Conservation (phyloP, 1,140 invertebrate species). For the Zaprionus capensis region DNA sequence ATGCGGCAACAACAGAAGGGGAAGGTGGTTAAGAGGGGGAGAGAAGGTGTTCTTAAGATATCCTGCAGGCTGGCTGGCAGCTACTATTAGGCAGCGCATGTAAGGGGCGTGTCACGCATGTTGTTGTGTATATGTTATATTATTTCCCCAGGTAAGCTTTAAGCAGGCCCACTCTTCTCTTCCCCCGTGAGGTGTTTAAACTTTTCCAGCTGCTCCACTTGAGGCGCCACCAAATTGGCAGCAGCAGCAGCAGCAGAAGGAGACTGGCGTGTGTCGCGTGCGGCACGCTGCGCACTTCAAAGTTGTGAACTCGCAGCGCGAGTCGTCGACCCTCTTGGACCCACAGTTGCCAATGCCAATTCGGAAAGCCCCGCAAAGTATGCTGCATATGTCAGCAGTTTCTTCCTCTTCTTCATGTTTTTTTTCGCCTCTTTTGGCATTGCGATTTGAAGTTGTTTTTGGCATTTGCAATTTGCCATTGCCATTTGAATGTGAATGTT, state of each 20-base stretch:
- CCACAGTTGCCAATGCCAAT: constrained; percentile 33
- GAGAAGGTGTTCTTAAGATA: neutral
- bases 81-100: constrained; percentile 57
- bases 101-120: constrained; percentile 36
- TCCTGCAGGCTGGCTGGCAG: constrained; percentile 26
- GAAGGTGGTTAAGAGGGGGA: neutral
- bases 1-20: neutral
- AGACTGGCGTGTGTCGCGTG: constrained; percentile 42
- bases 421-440: constrained; percentile 39
- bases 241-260: constrained; percentile 8
- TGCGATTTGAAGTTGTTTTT: constrained; percentile 64
- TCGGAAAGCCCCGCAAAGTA: constrained; percentile 25
- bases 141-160: constrained; percentile 37
- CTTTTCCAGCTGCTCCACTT: constrained; percentile 62
- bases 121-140: constrained; percentile 7
- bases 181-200: constrained; percentile 42
- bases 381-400: constrained; percentile 78
- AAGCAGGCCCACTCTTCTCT: neutral
- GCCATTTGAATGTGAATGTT: constrained; percentile 46
- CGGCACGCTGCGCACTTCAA: constrained; percentile 53
- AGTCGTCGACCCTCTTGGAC: constrained; percentile 60
- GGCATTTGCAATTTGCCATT: constrained; percentile 36
- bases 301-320: constrained; percentile 59
- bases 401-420: constrained; percentile 3
- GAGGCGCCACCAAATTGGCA: constrained; percentile 57